These are phyloP conservation scores for Epiblema foenella DNA, from an alignment of 2,888 invertebrate species.

Conservation along the genomic window DNA sequence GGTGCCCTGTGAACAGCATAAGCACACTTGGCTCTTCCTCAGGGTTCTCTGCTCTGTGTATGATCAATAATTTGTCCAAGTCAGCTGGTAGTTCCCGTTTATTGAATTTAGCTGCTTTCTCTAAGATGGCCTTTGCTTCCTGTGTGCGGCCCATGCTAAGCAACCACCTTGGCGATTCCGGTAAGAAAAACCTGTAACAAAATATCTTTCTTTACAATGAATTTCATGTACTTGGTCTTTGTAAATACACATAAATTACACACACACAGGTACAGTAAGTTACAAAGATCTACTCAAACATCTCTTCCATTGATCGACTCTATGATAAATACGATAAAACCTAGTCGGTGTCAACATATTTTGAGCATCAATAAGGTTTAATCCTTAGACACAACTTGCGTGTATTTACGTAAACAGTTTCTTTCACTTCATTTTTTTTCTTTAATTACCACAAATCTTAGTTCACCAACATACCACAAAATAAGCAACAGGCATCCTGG, in stretches of 20 bases:
- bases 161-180: conserved; percentile 93
- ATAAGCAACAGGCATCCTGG: conserved; percentile 88
- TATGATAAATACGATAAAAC: no score
- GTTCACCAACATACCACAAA: conserved; percentile 84
- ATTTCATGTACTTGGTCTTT: neutral
- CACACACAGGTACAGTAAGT: neutral
- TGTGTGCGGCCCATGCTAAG: conserved; percentile 89
- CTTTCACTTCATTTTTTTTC: neutral
- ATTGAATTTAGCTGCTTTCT: conserved; percentile 88
- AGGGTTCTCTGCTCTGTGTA: conserved; percentile 72
- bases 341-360: neutral
- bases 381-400: neutral
- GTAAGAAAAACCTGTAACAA: conserved; percentile 87
- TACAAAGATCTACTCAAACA: neutral
- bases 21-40: conserved; percentile 84
- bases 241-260: no score
- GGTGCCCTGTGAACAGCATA: conserved; percentile 87
- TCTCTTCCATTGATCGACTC: no score
- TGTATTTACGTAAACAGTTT: no score
- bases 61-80: conserved; percentile 88
- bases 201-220: neutral
- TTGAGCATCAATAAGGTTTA: neutral
- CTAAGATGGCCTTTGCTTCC: conserved; percentile 87
- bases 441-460: neutral
- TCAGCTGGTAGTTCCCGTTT: conserved; percentile 87